phyloP scores from a whole-genome alignment of 2,113 vertebrate species.

The Boulengeromyrus knoepffleri region DNA sequence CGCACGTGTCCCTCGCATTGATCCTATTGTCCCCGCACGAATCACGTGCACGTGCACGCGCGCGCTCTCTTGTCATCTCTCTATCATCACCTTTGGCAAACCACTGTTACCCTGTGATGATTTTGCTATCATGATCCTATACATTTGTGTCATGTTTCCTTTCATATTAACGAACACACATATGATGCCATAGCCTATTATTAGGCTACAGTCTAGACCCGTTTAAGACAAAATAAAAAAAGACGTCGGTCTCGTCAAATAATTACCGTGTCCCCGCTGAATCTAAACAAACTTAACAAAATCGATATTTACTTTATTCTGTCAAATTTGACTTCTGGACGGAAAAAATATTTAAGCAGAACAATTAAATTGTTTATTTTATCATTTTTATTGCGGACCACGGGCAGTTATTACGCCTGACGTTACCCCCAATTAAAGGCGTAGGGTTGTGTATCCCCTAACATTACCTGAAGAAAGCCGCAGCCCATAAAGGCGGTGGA shows the following conservation, averaged over 20 bases:
- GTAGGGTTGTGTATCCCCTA: neutral
- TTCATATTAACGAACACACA: neutral
- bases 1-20: constrained; percentile 64
- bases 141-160: neutral
- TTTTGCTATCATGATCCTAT: neutral
- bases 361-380: neutral
- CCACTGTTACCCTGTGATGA: neutral
- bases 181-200: neutral
- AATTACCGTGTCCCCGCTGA: neutral
- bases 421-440: neutral
- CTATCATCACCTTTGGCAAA: neutral
- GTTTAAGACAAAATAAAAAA: neutral
- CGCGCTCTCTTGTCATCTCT: neutral
- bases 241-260: neutral
- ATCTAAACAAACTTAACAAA: neutral
- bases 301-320: neutral
- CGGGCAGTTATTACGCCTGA: neutral
- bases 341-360: neutral
- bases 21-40: constrained; percentile 58
- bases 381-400: neutral
- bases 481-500: neutral
- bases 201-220: neutral
- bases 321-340: neutral
- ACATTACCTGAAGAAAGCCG: neutral
- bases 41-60: constrained; percentile 41